Percentiles rank a stretch among this genome's conserved stretches.
Conservation (phyloP, 2,888 invertebrate genomes). For the Drosophila algonquin region DNA sequence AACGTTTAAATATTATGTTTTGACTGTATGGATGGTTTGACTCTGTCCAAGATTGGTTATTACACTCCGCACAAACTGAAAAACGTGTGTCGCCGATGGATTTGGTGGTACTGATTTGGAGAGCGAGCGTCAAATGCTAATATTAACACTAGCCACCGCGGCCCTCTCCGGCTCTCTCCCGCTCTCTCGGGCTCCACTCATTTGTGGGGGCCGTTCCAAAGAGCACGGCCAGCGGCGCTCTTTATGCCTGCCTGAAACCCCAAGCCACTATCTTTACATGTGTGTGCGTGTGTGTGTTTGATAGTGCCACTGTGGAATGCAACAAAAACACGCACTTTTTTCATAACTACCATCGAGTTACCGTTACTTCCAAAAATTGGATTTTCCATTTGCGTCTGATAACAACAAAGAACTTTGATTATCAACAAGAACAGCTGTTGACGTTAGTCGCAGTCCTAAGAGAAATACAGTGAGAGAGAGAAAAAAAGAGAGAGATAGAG, state of each 20-base stretch:
- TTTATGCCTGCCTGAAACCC: neutral
- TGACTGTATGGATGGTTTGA: neutral
- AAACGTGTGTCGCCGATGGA: slow-evolving; percentile 38
- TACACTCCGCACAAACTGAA: slow-evolving; percentile 22
- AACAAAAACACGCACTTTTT: slow-evolving; percentile 43
- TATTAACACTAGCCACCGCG: slow-evolving; percentile 64
- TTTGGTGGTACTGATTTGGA: slow-evolving; percentile 64
- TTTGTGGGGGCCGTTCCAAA: neutral
- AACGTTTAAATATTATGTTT: slow-evolving; percentile 50
- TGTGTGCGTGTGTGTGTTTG: slow-evolving; percentile 23
- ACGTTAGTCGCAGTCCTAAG: slow-evolving; percentile 20
- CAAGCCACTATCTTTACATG: neutral
- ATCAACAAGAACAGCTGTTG: slow-evolving; percentile 51
- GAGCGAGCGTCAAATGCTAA: slow-evolving; percentile 63
- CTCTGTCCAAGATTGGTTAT: slow-evolving; percentile 21
- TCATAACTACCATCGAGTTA: neutral
- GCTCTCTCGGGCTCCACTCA: slow-evolving; percentile 14
- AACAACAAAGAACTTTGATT: slow-evolving; percentile 28
- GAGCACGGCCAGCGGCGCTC: neutral
- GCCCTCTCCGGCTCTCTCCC: slow-evolving; percentile 9
- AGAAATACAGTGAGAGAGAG: slow-evolving; percentile 37
- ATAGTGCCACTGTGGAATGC: slow-evolving; percentile 23
- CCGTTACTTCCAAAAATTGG: slow-evolving; percentile 16
- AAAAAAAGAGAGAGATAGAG: slow-evolving; percentile 8
- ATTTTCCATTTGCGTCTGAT: slow-evolving; percentile 9